Base-by-base conservation (phyloP, 2,888 invertebrate species). In the Schrankia costaestrigalis region DNA sequence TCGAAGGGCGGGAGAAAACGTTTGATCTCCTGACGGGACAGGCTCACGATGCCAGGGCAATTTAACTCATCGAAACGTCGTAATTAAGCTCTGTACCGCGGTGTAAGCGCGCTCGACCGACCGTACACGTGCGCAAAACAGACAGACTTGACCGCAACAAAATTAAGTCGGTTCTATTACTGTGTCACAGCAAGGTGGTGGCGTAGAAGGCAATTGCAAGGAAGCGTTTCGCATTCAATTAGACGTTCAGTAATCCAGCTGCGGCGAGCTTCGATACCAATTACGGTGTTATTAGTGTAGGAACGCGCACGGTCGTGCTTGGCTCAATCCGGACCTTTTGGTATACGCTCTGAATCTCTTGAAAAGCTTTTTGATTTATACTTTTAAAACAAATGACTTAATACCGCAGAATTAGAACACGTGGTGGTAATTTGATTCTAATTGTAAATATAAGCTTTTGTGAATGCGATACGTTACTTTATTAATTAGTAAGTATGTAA, bases 251-350 rank as follows among this genome's bases (percentile, higher is more conserved):
- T 87, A 87, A 87, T 87, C 86, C 86, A 71, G 77, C 80, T 78
- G 80, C 79, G 79, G 79, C 77, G 77, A 85, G 86, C 86, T 85
- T 79, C 86, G 82, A 86, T 86, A 83, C 86, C 86, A 87, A 87
- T 87, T 87, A 87, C 84, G 66, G 78, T 71, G 86, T 80, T 87
- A 87, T 87, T 87, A 87, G 85, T 81, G 78, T 73, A 66, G 76
- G 78, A 68, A 69, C 71, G 74, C 68, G 72, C n/a, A n/a, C 72
- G 65, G 58, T 62, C 64, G 67, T 67, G 74, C 68, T 61, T 56
- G 58, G 66, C 61, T 70, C 62, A 59, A 63, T 63, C 60, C 61
- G 63, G 56, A 65, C n/a, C n/a, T n/a, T n/a, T n/a, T n/a, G n/a
- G n/a, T n/a, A n/a, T n/a, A 46, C 33, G 31, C 13, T 13, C 11